Percentiles rank a stretch among this genome's conserved stretches.
Evolutionary conservation across 2,113 vertebrate genomes (phyloP).

Genomic region (Mustelus asterias): DNA sequence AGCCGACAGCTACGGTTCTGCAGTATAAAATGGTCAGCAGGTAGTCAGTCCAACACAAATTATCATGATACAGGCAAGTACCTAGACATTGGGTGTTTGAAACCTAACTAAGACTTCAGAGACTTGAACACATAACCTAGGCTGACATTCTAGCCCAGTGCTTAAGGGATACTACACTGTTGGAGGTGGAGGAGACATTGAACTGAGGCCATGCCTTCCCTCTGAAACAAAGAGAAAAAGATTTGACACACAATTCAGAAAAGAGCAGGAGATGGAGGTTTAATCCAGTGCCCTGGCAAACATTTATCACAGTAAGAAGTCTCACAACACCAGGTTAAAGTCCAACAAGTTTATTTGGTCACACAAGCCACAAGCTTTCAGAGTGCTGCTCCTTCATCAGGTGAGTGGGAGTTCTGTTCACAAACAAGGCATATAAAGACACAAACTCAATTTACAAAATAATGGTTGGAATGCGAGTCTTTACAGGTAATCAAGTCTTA

Average conservation of each 20-base stretch:
- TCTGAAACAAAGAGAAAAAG: background rate
- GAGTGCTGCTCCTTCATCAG: no score
- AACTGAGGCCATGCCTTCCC: background rate
- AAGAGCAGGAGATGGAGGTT: background rate
- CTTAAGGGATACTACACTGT: background rate
- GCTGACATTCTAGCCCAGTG: background rate
- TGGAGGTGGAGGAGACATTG: background rate
- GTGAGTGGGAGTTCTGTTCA: no score
- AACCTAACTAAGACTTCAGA: background rate
- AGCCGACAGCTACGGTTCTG: background rate
- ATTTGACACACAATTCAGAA: background rate
- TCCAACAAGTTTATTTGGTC: no score
- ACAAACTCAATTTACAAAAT: no score
- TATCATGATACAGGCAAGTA: background rate
- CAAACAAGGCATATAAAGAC: no score
- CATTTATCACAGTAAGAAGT: background rate
- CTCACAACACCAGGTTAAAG: no score
- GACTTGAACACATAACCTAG: background rate
- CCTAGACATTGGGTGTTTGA: background rate
- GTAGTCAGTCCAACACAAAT: background rate
- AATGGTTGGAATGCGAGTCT: no score
- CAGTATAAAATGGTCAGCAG: background rate
- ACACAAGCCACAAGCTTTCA: no score
- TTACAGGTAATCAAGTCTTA: no score
- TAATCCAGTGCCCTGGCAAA: background rate